Evolutionary conservation across 2,797 vertebrate species (phyloP), one percentile per base, ranked within the genome.

Genomic region (Pipistrellus pipistrellus): DNA sequence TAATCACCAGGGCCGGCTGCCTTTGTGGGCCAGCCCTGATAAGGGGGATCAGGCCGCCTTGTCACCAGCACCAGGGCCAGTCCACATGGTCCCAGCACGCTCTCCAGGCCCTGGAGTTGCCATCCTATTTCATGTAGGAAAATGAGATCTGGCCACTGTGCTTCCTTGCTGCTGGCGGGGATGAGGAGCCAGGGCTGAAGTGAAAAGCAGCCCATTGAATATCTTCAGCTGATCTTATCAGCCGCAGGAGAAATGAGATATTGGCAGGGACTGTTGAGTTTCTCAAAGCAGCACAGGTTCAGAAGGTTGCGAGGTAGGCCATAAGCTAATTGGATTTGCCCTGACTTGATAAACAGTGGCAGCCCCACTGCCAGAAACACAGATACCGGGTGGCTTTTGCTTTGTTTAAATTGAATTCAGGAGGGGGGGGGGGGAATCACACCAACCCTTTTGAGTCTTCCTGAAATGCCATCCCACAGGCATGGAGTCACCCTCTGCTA

Each of bases 291-390:
- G 99, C 99, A 99, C 99, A 98, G 99, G 99, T 99, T 99, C 99
- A 99, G 99, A 99, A 98, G 99, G 99, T 99, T 98, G 98, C 99
- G 98, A 99, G 99, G 98, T 98, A 98, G 99, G 99, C 99, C 98
- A 98, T 98, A 97, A 98, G 99, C 99, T 99, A 99, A 99, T 99
- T 99, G 99, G 99, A 99, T 99, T 99, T 99, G 99, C 99, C 98
- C 98, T 98, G 98, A 98, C 98, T 99, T 99, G 99, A 99, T 99
- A 99, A 99, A 99, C 99, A 99, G 98, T 98, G 98, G 98, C 98
- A 98, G 99, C 98, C 98, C 98, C 98, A 95, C 98, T 98, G 97
- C 98, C 96, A 97, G 97, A 38, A 96, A 97, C 97, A 69, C 76
- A 91, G 91, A 92, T 77, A 95, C 91, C 71, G 90, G 95, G 38